Conservation (phyloP, 2,113 vertebrate genomes). For the Bostrychus sinensis region DNA sequence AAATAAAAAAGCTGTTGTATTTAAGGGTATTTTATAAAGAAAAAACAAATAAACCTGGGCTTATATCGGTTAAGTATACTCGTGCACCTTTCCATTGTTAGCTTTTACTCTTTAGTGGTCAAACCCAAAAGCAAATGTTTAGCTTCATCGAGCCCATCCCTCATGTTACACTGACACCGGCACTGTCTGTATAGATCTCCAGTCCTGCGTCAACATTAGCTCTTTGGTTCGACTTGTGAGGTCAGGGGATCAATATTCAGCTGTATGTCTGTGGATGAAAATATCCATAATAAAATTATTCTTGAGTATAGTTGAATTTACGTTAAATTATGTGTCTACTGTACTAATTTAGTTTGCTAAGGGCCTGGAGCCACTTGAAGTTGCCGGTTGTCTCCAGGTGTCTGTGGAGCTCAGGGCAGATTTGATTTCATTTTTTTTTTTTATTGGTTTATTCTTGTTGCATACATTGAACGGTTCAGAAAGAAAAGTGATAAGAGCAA, state of each 20-base stretch:
- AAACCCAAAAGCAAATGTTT: conserved; percentile 77
- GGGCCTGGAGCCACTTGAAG: too few species aligned
- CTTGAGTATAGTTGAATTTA: background rate
- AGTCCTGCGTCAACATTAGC: conserved; percentile 71
- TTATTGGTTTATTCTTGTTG: too few species aligned
- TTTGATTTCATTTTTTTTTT: too few species aligned
- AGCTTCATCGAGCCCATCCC: conserved; percentile 58
- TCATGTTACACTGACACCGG: conserved; percentile 61
- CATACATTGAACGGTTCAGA: too few species aligned
- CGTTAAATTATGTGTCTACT: background rate
- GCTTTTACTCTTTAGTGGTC: conserved; percentile 48
- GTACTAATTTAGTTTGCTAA: too few species aligned
- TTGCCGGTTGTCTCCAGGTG: too few species aligned
- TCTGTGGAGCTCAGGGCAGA: too few species aligned
- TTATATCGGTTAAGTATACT: background rate
- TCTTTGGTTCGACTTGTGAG: conserved; percentile 47
- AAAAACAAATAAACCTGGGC: conserved; percentile 12
- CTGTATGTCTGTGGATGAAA: conserved; percentile 11
- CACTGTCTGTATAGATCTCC: conserved; percentile 60
- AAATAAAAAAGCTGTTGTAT: background rate
- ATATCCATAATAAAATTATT: background rate
- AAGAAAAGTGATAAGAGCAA: too few species aligned
- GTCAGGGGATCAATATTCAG: conserved; percentile 69
- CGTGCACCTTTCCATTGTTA: conserved; percentile 38
- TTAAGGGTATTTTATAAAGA: conserved; percentile 10